phyloP scores from a whole-genome alignment of 2,113 vertebrate genomes.

The Brachypteracias leptosomus region DNA sequence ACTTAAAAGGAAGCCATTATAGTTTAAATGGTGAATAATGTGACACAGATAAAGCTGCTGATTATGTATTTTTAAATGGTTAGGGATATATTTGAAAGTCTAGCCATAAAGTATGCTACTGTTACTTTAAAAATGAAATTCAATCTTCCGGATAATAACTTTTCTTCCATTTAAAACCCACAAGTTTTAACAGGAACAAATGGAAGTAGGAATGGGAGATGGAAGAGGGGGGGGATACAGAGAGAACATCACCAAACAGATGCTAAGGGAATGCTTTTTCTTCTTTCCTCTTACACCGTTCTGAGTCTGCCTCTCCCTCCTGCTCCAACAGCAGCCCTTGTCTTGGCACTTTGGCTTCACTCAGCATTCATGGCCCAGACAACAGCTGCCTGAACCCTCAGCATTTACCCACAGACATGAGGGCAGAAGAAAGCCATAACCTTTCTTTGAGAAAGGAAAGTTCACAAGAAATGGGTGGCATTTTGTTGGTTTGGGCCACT shows the following conservation, averaged over 20 bases:
- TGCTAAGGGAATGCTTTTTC: neutral
- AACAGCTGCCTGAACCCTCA: neutral
- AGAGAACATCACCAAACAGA: neutral
- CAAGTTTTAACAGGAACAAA: neutral
- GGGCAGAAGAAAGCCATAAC: neutral
- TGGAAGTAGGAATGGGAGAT: neutral
- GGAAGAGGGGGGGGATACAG: neutral
- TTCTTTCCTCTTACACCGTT: neutral
- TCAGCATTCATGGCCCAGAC: neutral
- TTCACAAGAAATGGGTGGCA: rapidly evolving
- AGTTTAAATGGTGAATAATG: conserved; percentile 1
- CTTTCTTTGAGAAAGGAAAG: neutral
- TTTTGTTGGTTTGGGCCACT: neutral
- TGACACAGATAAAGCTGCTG: conserved; percentile 5
- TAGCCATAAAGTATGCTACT: neutral
- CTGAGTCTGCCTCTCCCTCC: neutral
- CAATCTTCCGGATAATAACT: neutral
- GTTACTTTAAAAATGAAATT: neutral
- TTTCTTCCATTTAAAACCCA: neutral
- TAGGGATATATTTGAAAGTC: neutral
- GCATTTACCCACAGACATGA: neutral
- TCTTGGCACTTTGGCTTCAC: neutral
- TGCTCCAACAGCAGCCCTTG: neutral
- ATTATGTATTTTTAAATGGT: conserved; percentile 14
- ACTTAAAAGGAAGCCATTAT: neutral